Evolutionary conservation across 1,140 invertebrate genomes (phyloP), one percentile per base, ranked within the genome.

Genomic region (Adoxophyes honmai): DNA sequence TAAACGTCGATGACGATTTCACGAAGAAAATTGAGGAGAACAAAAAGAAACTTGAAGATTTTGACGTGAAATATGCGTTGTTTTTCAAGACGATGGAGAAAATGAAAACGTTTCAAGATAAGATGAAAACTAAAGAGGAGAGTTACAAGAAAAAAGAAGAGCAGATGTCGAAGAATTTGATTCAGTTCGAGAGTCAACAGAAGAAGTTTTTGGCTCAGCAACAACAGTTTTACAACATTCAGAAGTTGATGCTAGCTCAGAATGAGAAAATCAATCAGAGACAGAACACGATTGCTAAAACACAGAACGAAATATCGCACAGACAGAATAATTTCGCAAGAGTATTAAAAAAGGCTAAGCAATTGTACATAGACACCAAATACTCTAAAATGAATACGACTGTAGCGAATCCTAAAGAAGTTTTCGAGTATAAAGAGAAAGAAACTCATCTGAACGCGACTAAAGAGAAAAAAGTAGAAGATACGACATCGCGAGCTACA

Each of bases 261-360:
- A 87, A 86, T 21, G 81, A 86, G 54, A 87, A 75, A 51, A 83
- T 87, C 6, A 86, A 78, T 52, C 34, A 66, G 28, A 87, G 83
- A 57, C 84, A 87, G 44, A 76, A 70, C 36, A 33, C 72, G 6
- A 86, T 87, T 38, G 68, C 76, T 1, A 84, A 81, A 65, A 78
- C 75, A 1, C 84, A 87, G 60, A 81, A 62, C 21, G 75, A 83
- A 55, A 87, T 87, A 60, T 77, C 81, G 0, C 68, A 73, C 4
- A 69, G 75, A 37, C 84, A 87, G 51, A 78, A 82, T 15, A 78
- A 78, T 57, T 85, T 87, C 34, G 78, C 78, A 1, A 61, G 76
- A 54, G 72, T 85, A 52, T 59, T 87, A 1, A 82, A 85, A 53
- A 85, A 82, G 53, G 78, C 73, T 7, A 82, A 87, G 58, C 73